phyloP scores from a whole-genome alignment of 2,797 vertebrate genomes.

The Alosa sapidissima region DNA sequence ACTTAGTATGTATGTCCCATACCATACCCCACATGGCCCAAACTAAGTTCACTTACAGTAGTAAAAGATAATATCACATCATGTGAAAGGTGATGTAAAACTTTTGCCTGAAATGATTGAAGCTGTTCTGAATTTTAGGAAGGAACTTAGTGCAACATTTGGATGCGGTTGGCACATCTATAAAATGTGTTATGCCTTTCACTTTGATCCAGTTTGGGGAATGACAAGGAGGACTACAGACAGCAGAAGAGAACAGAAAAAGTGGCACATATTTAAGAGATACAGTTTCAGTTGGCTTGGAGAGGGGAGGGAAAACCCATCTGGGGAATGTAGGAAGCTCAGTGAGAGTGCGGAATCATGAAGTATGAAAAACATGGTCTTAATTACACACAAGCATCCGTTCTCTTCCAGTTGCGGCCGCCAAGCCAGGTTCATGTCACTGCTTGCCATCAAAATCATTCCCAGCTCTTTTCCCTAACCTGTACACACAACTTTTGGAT shows the following conservation, averaged over 20 bases:
- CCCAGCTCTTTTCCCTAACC: background rate
- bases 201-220: background rate
- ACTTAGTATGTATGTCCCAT: background rate
- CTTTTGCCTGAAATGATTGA: background rate
- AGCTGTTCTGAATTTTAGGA: background rate
- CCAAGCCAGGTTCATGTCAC: background rate
- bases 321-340: background rate
- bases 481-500: background rate
- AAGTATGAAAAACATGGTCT: background rate
- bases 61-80: background rate
- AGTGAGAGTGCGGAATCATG: background rate
- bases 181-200: background rate
- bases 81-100: background rate
- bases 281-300: too few species aligned
- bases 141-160: background rate
- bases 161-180: background rate
- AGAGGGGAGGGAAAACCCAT: background rate
- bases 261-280: background rate
- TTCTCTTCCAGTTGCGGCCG: background rate
- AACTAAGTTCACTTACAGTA: too few species aligned
- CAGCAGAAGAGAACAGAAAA: background rate
- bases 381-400: constrained; percentile 28
- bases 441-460: background rate
- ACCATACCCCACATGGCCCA: too few species aligned
- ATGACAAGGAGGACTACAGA: background rate